Base-by-base conservation (phyloP, 2,888 invertebrate genomes). In the Stenotaenia linearis region DNA sequence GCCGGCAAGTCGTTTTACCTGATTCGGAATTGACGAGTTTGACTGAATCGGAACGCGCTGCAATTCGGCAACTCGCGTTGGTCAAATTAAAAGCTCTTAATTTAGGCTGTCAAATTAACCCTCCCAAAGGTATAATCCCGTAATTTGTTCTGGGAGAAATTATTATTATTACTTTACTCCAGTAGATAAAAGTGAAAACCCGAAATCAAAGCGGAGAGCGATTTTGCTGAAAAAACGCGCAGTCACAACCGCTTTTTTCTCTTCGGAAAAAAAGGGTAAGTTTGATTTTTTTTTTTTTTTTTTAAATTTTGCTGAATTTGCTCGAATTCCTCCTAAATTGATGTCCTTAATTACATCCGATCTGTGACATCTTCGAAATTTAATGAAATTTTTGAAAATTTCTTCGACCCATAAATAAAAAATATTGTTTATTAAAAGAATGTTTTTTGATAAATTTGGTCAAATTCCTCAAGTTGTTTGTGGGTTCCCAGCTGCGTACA, bases 111-210 rank as follows among this genome's bases (percentile, higher is more conserved):
- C 88, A 90, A 81, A 90, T 96, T 84, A 91, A 91, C 86, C 90
- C 93, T 85, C 95, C 95, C 77, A 92, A 91, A 88, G 95, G 95
- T 95, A 85, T n/a, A n/a, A n/a, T n/a, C n/a, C n/a, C n/a, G n/a
- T n/a, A n/a, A n/a, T n/a, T n/a, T n/a, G n/a, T n/a, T n/a, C n/a
- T n/a, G n/a, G n/a, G n/a, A n/a, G n/a, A n/a, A n/a, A n/a, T n/a
- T n/a, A 21, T 56, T 56, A 7, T 56, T 56, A 21, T 7, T 23
- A 15, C 10, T 69, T 5, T 69, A 3, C 10, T 69, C n/a, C 12
- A 9, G 9, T 69, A 69, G 75, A 75, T 18, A 23, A n/a, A 32
- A 75, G 12, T 15, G 18, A 28, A 18, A 32, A 75, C n/a, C 40
- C 89, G 78, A 93, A 92, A 84, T 91, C 92, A 0, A 95, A 95